Evolutionary conservation across 2,888 invertebrate species (phyloP).

Genomic region (Spodoptera picta): DNA sequence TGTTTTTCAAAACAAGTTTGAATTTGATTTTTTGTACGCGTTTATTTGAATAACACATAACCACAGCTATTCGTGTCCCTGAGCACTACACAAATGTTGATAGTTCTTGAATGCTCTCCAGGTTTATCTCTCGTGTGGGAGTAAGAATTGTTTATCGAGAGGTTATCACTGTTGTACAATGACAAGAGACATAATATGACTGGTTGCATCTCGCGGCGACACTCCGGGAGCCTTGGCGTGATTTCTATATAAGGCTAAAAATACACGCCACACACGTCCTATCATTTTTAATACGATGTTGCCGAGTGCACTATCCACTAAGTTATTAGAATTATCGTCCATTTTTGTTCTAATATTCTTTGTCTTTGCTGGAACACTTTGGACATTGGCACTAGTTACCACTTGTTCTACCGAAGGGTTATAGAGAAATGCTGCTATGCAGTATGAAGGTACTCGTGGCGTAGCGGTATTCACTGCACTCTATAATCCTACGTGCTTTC

Average conservation of each 20-base stretch:
- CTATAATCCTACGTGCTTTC: slow-evolving; percentile 63
- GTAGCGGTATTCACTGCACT: slow-evolving; percentile 62
- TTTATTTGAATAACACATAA: slow-evolving; percentile 63
- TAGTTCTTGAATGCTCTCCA: slow-evolving; percentile 51
- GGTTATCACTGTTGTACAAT: slow-evolving; percentile 73
- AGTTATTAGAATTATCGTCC: background rate
- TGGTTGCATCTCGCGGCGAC: slow-evolving; percentile 61
- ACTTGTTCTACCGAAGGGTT: slow-evolving; percentile 59
- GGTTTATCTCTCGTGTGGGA: slow-evolving; percentile 47
- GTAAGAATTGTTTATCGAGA: slow-evolving; percentile 65
- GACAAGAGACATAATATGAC: slow-evolving; percentile 62
- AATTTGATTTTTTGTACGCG: slow-evolving; percentile 50
- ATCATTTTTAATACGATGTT: slow-evolving; percentile 60
- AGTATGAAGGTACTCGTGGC: slow-evolving; percentile 36
- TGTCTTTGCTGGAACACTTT: background rate
- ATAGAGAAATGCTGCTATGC: slow-evolving; percentile 40
- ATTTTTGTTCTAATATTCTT: background rate
- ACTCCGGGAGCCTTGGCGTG: slow-evolving; percentile 68
- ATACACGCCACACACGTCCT: slow-evolving; percentile 65
- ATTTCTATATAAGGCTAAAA: slow-evolving; percentile 73
- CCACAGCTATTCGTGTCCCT: slow-evolving; percentile 52
- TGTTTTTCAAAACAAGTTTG: slow-evolving; percentile 44
- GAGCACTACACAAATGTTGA: slow-evolving; percentile 62
- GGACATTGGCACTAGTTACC: background rate
- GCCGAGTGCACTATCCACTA: slow-evolving; percentile 29